Evolutionary conservation across 2,113 vertebrate genomes (phyloP), one percentile per base, ranked within the genome.

Genomic region (Serilophus lunatus): DNA sequence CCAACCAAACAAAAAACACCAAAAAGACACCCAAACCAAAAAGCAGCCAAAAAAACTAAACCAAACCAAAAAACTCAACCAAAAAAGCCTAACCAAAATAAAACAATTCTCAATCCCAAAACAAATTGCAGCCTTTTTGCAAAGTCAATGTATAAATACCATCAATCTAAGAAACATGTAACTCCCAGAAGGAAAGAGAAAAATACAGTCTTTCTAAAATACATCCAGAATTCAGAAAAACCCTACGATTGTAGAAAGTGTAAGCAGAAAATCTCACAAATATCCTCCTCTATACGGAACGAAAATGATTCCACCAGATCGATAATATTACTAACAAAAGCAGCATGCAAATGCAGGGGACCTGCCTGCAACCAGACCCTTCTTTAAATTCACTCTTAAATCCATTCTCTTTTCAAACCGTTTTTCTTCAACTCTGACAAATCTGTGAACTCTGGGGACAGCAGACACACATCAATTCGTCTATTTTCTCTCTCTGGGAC

Each of bases 291-390:
- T 60, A 16, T 77, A 70, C 40, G n/a, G 40, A 95, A 90, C n/a
- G 10, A 2, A 88, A 96, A 86, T 42, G 47, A 91, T 95, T 70
- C 81, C 42, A 88, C n/a, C 64, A 61, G 61, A 84, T 96, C 75
- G 11, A 95, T 88, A 83, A 54, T 24, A 45, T 68, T 78, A 81
- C 65, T 61, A 89, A 90, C 92, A 96, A 95, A 90, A 93, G 95
- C 76, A 79, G 79, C 87, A 92, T 79, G 88, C 81, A 93, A 96
- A 92, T 93, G 23, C 84, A 63, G 80, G 71, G 61, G 31, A 92
- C 42, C n/a, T 80, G 95, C 72, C 91, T 66, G 82, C 77, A 65
- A 50, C 33, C 69, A 93, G 69, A 86, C 33, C 53, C 26, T 59
- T 79, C 65, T 86, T 92, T 72, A 88, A 69, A 88, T 81, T 81